Base-by-base conservation (phyloP, 2,797 vertebrate species). In the Anabas testudineus region DNA sequence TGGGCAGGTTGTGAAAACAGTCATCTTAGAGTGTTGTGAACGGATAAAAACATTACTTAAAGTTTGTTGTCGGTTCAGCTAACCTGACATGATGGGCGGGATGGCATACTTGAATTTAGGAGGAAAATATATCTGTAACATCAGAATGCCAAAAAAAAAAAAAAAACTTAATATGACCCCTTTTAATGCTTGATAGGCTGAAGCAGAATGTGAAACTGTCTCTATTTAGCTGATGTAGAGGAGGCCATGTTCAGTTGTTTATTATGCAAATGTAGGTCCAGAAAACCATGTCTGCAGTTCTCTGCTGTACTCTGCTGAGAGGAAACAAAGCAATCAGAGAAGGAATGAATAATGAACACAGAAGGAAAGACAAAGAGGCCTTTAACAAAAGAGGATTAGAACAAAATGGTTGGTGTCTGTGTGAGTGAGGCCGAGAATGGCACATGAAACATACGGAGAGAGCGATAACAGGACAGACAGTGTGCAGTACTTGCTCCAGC, bases 331-430 rank as follows among this genome's bases (percentile, higher is more conserved):
- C 39, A 76, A 76, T 68, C 54, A 65, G 10, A 76, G 51, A 51
- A 48, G 34, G 34, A 76, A 75, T 65, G 80, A 85, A 72, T 79
- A 89, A 83, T 70, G 72, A 66, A 56, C 55, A 28, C 42, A 36
- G 74, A 66, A 58, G 43, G 19, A 37, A 69, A 81, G 66, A 89
- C 85, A 83, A 90, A 84, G 81, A 82, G 39, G 82, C 78, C 85
- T 90, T 83, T 80, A 86, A 87, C 84, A 83, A 84, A 87, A 74
- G 75, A 71, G 71, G 78, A 85, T 82, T 81, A 76, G 69, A 80
- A 75, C 76, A 78, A 81, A 88, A 78, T 46, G 62, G 57, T 37
- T 58, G 26, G 72, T 26, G 59, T 47, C 18, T 45, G 48, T 9
- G 13, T 22, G 55, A 22, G 26, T 43, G 53, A 83, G 67, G 67